Percentiles rank a stretch among this genome's conserved stretches.
These are phyloP conservation scores for Drosophila leonis DNA, from an alignment of 2,888 invertebrate genomes.

Conservation along the genomic window DNA sequence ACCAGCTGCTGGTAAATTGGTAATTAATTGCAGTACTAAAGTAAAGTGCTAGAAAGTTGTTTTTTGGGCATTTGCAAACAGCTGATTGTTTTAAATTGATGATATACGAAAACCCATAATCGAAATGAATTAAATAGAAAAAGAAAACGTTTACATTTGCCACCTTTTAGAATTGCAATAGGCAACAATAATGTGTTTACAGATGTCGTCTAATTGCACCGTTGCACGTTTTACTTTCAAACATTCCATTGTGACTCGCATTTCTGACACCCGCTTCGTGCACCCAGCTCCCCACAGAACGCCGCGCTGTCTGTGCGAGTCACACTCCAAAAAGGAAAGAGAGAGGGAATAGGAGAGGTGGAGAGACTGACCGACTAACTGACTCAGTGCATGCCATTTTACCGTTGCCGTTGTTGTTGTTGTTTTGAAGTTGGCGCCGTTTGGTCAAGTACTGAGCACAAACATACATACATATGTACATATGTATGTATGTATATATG, in stretches of 20 bases:
- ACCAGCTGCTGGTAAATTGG: conserved; percentile 39
- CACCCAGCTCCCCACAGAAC: conserved; percentile 16
- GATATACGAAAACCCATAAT: no score
- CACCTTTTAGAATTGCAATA: background rate
- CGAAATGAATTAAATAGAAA: background rate
- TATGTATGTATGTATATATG: background rate
- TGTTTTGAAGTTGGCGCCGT: conserved; percentile 25
- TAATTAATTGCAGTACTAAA: conserved; percentile 25
- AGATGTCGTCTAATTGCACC: conserved; percentile 38
- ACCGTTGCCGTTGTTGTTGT: conserved; percentile 14
- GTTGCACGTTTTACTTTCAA: conserved; percentile 25
- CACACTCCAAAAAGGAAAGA: background rate
- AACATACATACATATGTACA: background rate
- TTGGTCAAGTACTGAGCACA: background rate
- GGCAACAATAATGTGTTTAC: background rate
- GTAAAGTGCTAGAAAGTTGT: conserved; percentile 16
- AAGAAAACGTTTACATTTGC: background rate
- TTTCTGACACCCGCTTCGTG: background rate
- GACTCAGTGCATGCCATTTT: conserved; percentile 30
- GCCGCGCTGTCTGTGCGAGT: conserved; percentile 52
- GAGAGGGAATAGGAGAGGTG: background rate
- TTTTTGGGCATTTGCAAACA: background rate
- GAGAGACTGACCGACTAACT: conserved; percentile 29
- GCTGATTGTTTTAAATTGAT: background rate
- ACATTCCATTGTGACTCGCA: conserved; percentile 11